Base-by-base conservation (phyloP, 2,113 vertebrate species). In the Chlamydotis undulata region DNA sequence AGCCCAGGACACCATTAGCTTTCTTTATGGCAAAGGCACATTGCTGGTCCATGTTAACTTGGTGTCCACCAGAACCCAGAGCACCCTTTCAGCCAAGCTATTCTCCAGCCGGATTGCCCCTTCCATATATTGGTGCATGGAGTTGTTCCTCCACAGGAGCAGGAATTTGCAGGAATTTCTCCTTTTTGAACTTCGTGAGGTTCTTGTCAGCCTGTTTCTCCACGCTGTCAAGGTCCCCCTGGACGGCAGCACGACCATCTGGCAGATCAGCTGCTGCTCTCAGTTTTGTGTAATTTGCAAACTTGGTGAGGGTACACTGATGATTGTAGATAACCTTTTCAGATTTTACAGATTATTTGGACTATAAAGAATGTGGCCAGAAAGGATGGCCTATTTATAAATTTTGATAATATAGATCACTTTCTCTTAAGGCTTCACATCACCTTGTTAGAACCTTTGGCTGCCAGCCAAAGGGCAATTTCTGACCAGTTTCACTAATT, bases 371-470 rank as follows among this genome's bases (percentile, higher is more conserved):
- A 89, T 65, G 28, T 84, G 65, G 28, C 37, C 65, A 71, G 53
- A 84, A 28, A 78, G 4, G 53, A 53, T 39, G 24, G 61, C 17
- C 57, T 90, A 57, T 79, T 87, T 90, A 64, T 82, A 61, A 89
- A 92, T 96, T 84, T 96, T 91, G 57, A 70, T 91, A 89, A 76
- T 61, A 87, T 16, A 57, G 57, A 79, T 93, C 26, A 56, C 71
- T 87, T 91, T 65, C 22, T 87, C 81, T 85, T 93, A 91, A 93
- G 59, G 74, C 29, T 92, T 95, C 49, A 59, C 7, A 78, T 6
- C 63, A 70, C 69, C 56, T 96, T 96, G 90, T 94, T 92, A 92
- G 89, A 93, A 95, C 74, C 63, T 96, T 94, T 97, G 94, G 74
- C 93, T 90, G 74, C 19, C 50, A 87, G 81, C 94, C 73, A 92